Evolutionary conservation across 2,888 invertebrate species (phyloP).

Genomic region (Brachyptera risi): DNA sequence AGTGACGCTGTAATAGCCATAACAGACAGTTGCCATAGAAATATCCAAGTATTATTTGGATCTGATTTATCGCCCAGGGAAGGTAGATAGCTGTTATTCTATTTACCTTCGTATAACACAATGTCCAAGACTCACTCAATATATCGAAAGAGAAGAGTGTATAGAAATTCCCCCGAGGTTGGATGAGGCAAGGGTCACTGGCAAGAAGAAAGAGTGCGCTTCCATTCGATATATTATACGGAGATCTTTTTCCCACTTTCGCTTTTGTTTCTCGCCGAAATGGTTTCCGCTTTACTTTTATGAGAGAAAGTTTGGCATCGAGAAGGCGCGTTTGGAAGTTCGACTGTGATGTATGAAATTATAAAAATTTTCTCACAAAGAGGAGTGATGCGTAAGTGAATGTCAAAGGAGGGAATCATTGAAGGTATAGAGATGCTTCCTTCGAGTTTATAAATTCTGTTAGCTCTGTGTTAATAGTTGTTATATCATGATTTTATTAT

Average conservation of each 20-base stretch:
- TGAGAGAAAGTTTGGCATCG: neutral
- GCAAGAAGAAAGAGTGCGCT: neutral
- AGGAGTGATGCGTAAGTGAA: no score
- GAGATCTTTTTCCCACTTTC: neutral
- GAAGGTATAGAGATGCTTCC: no score
- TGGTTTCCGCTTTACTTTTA: neutral
- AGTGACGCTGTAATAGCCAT: slow-evolving; percentile 7
- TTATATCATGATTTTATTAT: no score
- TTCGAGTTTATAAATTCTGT: no score
- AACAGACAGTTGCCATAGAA: neutral
- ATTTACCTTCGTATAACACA: slow-evolving; percentile 10
- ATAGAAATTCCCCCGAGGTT: neutral
- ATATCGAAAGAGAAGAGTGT: slow-evolving; percentile 1
- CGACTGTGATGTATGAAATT: no score
- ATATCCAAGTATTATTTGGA: slow-evolving; percentile 15
- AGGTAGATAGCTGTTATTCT: slow-evolving; percentile 19
- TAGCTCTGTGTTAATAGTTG: no score
- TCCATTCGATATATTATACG: neutral
- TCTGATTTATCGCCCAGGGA: slow-evolving; percentile 17
- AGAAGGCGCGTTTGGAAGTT: no score
- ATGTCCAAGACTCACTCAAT: slow-evolving; percentile 4
- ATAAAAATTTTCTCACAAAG: no score
- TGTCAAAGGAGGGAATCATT: no score
- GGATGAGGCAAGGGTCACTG: no score
- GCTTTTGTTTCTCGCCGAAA: neutral